Evolutionary conservation across 2,888 invertebrate species (phyloP), one percentile per base, ranked within the genome.

Genomic region (Phasia obesa): DNA sequence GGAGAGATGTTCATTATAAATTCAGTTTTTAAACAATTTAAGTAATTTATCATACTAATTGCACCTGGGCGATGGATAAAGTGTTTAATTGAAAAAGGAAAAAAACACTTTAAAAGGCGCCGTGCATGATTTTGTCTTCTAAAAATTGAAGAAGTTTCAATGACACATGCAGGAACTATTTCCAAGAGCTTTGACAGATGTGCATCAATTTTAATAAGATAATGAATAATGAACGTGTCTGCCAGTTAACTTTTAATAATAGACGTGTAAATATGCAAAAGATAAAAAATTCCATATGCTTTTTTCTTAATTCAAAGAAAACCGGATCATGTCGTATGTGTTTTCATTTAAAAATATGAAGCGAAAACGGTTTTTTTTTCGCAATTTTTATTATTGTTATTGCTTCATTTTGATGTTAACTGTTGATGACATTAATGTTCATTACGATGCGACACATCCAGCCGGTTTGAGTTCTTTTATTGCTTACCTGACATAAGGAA

Each of bases 231-330:
- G n/a, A n/a, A 75, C 53, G 75, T 75, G 75, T 75, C 65, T 55
- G 70, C n/a, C 75, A 31, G 27, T 83, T 75, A 65, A 55, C 21
- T 53, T 60, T 70, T 70, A 71, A 79, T 75, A 75, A 75, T 79
- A 27, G 47, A 83, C 75, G 83, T 79, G 83, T 79, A 79, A 75
- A 83, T 83, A 79, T 79, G 79, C 60, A 79, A 78, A 69, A 55
- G 38, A 21, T n/a, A 38, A 2, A 25, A n/a, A 74, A 51, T 7
- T n/a, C 4, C n/a, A 25, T 44, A 53, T n/a, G 2, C 3, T 23
- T 31, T 9, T 23, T 69, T 62, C 62, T 25, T n/a, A 47, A 47
- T 27, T 62, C 25, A 47, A 53, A 64, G 13, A 74, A 75, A 83
- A 74, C 67, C 70, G 44, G 74, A 69, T 57, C 57, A 38, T 31